These are phyloP conservation scores for Machimus atricapillus DNA, from an alignment of 2,888 invertebrate genomes.

Conservation along the genomic window DNA sequence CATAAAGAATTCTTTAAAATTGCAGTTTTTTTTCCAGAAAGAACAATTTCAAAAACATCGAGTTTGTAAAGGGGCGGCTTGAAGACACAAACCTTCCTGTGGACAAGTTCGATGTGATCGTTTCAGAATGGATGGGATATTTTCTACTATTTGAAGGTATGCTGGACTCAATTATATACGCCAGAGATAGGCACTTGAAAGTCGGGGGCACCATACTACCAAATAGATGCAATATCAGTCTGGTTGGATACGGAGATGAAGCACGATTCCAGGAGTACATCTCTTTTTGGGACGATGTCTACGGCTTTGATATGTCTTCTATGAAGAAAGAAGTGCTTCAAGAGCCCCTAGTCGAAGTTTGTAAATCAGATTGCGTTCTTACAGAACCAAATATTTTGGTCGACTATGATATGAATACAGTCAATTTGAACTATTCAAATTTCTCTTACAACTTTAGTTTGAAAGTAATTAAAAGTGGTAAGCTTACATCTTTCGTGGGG, in stretches of 20 bases:
- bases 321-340: conserved; percentile 84
- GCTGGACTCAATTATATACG: conserved; percentile 92
- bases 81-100: conserved; percentile 80
- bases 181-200: conserved; percentile 81
- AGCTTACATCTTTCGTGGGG: conserved; percentile 82
- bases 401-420: conserved; percentile 78
- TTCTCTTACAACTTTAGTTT: conserved; percentile 76
- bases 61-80: conserved; percentile 82
- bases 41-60: conserved; percentile 68
- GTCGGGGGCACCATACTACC: conserved; percentile 85
- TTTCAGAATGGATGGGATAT: conserved; percentile 99
- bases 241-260: conserved; percentile 81
- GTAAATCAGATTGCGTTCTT: conserved; percentile 68
- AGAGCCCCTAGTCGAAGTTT: conserved; percentile 76
- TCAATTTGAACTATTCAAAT: conserved; percentile 74
- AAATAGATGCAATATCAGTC: conserved; percentile 81
- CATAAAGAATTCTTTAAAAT: neutral
- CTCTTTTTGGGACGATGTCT: conserved; percentile 91
- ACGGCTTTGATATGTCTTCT: conserved; percentile 92
- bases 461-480: conserved; percentile 69
- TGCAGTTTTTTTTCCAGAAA: conserved; percentile 51
- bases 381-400: conserved; percentile 72
- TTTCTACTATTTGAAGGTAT: conserved; percentile 96
- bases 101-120: conserved; percentile 86
- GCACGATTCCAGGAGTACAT: conserved; percentile 76